Percentiles rank a stretch among this genome's conserved stretches.
These are phyloP conservation scores for Ypsolopha sequella DNA, from an alignment of 2,888 invertebrate species.

Conservation along the genomic window DNA sequence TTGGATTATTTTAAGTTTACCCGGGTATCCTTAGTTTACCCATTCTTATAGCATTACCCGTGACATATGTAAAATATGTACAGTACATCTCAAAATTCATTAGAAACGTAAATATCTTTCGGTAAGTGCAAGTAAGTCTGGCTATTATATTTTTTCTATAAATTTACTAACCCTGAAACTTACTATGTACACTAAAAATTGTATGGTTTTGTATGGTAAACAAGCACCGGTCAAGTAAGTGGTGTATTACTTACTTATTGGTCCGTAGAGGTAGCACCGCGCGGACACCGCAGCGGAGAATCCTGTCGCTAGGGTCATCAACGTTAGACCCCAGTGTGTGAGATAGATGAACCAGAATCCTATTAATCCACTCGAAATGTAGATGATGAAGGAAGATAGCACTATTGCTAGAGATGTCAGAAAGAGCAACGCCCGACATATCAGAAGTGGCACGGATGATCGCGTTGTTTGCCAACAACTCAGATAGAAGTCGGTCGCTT, in stretches of 20 bases:
- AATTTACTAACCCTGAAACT: too few relatives aligned
- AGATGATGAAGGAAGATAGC: conserved; percentile 36
- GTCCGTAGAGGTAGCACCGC: conserved; percentile 45
- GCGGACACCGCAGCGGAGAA: conserved; percentile 44
- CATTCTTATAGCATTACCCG: too few relatives aligned
- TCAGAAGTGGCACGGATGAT: conserved; percentile 43
- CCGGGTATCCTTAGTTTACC: too few relatives aligned
- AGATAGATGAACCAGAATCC: conserved; percentile 64
- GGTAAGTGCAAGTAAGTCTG: too few relatives aligned
- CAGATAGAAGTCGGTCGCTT: conserved; percentile 46
- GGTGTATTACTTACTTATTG: conserved; percentile 42
- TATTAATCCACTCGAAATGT: conserved; percentile 26
- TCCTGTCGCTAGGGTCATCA: conserved; percentile 38
- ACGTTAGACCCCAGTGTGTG: conserved; percentile 64
- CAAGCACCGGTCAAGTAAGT: too few relatives aligned
- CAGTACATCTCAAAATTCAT: too few relatives aligned
- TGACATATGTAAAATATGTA: too few relatives aligned
- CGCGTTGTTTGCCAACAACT: conserved; percentile 54
- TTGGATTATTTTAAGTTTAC: too few relatives aligned
- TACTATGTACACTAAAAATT: too few relatives aligned
- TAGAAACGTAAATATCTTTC: too few relatives aligned
- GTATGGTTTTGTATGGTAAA: too few relatives aligned
- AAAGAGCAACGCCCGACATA: conserved; percentile 45
- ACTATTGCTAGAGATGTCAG: conserved; percentile 38
- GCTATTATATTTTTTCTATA: too few relatives aligned